These are phyloP conservation scores for Spea hammondii DNA, from an alignment of 2,797 vertebrate genomes.

Conservation along the genomic window DNA sequence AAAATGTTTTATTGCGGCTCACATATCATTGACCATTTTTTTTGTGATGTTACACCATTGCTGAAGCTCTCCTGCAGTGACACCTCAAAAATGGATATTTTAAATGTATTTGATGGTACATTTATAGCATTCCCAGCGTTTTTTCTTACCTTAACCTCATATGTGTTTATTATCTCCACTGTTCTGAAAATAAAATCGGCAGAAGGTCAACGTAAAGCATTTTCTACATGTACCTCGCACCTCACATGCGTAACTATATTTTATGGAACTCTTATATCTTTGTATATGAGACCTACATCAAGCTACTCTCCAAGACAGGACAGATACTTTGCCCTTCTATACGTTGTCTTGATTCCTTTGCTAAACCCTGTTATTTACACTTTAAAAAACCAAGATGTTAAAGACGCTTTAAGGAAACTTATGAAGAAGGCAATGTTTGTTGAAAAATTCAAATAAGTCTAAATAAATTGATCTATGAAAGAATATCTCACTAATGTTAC, in stretches of 20 bases:
- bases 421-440: not conserved
- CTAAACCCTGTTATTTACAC: not conserved
- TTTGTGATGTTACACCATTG: constrained; percentile 59
- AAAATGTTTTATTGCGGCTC: constrained; percentile 52
- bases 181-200: constrained; percentile 52
- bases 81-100: constrained; percentile 18
- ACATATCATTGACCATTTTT: constrained; percentile 54
- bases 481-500: too few species aligned
- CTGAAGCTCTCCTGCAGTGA: constrained; percentile 42
- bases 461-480: too few species aligned
- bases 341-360: not conserved
- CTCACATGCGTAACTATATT: constrained; percentile 57
- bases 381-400: not conserved
- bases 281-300: constrained; percentile 56
- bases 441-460: too few species aligned
- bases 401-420: not conserved
- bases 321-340: constrained; percentile 56
- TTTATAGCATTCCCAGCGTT: constrained; percentile 37
- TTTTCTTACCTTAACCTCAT: constrained; percentile 54
- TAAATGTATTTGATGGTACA: constrained; percentile 19
- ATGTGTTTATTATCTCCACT: constrained; percentile 55
- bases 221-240: constrained; percentile 61
- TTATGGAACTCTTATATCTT: constrained; percentile 59
- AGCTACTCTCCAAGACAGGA: constrained; percentile 54
- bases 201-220: constrained; percentile 55